Evolutionary conservation across 2,113 vertebrate genomes (phyloP), one percentile per base, ranked within the genome.

Genomic region (Fulica atra): DNA sequence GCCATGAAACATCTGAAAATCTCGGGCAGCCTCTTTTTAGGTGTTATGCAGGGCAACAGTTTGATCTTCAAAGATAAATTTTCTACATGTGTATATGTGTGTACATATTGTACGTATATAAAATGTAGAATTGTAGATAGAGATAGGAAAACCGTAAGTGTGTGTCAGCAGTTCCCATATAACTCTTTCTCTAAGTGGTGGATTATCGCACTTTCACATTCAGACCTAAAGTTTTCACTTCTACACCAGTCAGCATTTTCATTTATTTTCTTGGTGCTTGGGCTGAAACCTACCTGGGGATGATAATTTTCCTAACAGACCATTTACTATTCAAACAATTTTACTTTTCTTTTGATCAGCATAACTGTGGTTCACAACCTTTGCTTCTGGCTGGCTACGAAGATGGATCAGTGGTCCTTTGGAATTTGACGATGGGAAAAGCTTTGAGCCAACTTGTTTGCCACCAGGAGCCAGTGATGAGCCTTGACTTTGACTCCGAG

Each of bases 391-490:
- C 98, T 14, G 99, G 99, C 76, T 99, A 99, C 21, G 99, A 99
- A 98, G 98, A 99, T 3, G 99, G 99, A 82, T 99, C 99, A 5
- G 95, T 99, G 92, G 74, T 98, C 93, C 98, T 99, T 82, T 99
- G 99, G 99, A 98, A 99, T 88, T 72, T 99, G 92, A 98, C 98
- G 18, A 98, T 95, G 96, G 97, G 98, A 95, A 98, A 97, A 96
- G 89, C 66, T 2, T 92, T 98, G 97, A 99, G 99, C 97, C 97
- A 78, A 26, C 91, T 98, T 42, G 74, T 95, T 93, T 99, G 98
- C 98, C 99, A 99, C 94, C 95, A 97, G 24, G 99, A 99, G 96
- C 99, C 99, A 9, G 95, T 99, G 97, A 99, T 99, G 99, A 98
- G 98, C 97, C 98, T 99, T 97, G 99, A 99, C 98, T 99, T 99